phyloP scores from a whole-genome alignment of 2,113 vertebrate genomes.

The Zootoca vivipara region DNA sequence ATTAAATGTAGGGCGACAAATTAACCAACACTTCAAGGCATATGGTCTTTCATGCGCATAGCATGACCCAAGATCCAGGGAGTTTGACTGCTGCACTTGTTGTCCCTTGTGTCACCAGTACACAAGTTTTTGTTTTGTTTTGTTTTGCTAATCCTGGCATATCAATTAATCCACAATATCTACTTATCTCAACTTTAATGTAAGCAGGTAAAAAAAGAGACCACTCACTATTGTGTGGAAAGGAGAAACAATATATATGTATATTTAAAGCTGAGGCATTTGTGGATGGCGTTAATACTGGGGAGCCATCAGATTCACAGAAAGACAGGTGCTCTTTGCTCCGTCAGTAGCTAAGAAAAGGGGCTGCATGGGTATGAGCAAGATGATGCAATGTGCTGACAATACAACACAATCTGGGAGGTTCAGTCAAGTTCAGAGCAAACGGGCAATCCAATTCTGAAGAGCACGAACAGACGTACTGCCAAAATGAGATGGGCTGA shows the following conservation, averaged over 20 bases:
- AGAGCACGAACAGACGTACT: background rate
- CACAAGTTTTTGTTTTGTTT: background rate
- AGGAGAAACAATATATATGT: too few relatives aligned
- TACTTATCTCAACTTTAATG: background rate
- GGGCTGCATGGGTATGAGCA: background rate
- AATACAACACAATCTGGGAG: background rate
- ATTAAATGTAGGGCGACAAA: background rate
- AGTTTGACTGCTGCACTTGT: background rate
- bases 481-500: background rate
- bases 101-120: background rate
- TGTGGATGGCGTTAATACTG: background rate
- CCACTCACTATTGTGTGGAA: background rate
- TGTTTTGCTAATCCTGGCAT: background rate
- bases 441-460: background rate
- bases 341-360: background rate
- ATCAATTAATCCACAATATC: background rate
- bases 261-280: background rate
- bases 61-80: too few relatives aligned
- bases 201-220: background rate
- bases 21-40: background rate
- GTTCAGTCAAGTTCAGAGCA: background rate
- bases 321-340: background rate
- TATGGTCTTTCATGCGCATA: background rate
- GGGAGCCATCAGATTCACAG: background rate
- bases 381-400: conserved; percentile 22